phyloP scores from a whole-genome alignment of 2,113 vertebrate species.

The Percina caprodes region DNA sequence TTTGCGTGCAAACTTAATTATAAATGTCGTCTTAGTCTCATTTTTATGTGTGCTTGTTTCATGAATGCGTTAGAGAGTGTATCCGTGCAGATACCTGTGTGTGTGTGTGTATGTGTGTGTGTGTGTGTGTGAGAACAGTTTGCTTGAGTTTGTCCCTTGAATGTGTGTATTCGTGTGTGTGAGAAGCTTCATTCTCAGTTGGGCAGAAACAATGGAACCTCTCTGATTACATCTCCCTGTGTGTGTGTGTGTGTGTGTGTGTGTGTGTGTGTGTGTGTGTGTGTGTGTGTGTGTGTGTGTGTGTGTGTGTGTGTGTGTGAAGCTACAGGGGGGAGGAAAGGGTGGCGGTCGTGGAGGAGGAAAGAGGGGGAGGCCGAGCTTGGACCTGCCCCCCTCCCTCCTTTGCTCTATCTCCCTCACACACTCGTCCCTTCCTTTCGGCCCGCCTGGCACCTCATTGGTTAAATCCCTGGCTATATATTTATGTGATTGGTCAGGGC shows the following conservation, averaged over 20 bases:
- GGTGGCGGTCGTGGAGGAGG: slow-evolving; percentile 59
- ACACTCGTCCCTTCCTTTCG: slow-evolving; percentile 43
- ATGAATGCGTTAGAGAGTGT: not conserved
- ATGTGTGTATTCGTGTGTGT: slow-evolving; percentile 60
- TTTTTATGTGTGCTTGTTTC: slow-evolving; percentile 15
- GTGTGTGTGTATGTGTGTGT: slow-evolving; percentile 13
- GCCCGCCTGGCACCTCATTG: slow-evolving; percentile 74
- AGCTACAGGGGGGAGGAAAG: slow-evolving; percentile 70
- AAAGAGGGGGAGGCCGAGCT: slow-evolving; percentile 58
- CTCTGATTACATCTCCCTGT: slow-evolving; percentile 82
- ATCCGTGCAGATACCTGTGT: not conserved
- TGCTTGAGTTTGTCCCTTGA: slow-evolving; percentile 40
- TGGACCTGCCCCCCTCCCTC: slow-evolving; percentile 51
- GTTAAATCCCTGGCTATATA: slow-evolving; percentile 62
- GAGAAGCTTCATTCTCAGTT: slow-evolving; percentile 67
- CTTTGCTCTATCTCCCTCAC: slow-evolving; percentile 46
- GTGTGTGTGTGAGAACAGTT: slow-evolving; percentile 21
- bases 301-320: slow-evolving; percentile 34
- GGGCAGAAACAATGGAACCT: slow-evolving; percentile 79
- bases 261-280: slow-evolving; percentile 63
- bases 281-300: slow-evolving; percentile 55
- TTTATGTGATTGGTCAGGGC: slow-evolving; percentile 81
- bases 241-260: slow-evolving; percentile 65
- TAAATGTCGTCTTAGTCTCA: slow-evolving; percentile 14
- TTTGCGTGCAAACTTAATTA: slow-evolving; percentile 44